These are phyloP conservation scores for Scaptomyza cyrtandrae DNA, from an alignment of 2,888 invertebrate genomes.

Conservation along the genomic window DNA sequence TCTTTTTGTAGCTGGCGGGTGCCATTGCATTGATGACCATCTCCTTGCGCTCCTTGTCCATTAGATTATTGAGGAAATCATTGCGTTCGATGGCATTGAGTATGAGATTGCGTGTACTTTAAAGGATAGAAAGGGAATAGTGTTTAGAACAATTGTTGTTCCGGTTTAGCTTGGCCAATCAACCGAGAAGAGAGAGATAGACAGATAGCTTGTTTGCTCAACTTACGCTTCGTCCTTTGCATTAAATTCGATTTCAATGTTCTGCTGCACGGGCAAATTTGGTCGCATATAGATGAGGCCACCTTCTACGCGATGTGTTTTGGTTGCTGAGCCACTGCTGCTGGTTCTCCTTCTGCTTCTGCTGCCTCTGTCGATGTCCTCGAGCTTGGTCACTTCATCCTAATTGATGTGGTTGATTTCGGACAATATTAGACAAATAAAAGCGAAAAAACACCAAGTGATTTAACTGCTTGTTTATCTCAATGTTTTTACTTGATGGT, in stretches of 20 bases:
- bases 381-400: constrained; percentile 63
- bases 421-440: constrained; percentile 15
- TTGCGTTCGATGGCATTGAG: constrained; percentile 91
- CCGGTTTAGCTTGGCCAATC: no score
- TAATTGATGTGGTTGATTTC: constrained; percentile 47
- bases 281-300: constrained; percentile 86
- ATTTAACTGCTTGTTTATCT: constrained; percentile 49
- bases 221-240: constrained; percentile 87
- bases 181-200: constrained; percentile 6
- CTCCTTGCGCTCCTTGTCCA: constrained; percentile 89
- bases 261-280: constrained; percentile 84
- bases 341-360: constrained; percentile 10
- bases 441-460: constrained; percentile 21
- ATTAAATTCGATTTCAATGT: constrained; percentile 86
- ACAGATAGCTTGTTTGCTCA: constrained; percentile 25
- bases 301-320: constrained; percentile 84
- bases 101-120: constrained; percentile 87
- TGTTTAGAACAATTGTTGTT: not conserved
- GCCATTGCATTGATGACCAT: constrained; percentile 94
- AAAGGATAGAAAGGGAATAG: constrained; percentile 3
- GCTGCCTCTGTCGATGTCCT: constrained; percentile 54
- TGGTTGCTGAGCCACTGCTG: constrained; percentile 45
- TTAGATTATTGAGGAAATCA: constrained; percentile 92
- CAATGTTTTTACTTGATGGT: constrained; percentile 12
- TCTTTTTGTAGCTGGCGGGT: constrained; percentile 88